Percentiles rank a stretch among this genome's conserved stretches.
Conservation (phyloP, 2,888 invertebrate species). For the Neocrepidodera transversa region DNA sequence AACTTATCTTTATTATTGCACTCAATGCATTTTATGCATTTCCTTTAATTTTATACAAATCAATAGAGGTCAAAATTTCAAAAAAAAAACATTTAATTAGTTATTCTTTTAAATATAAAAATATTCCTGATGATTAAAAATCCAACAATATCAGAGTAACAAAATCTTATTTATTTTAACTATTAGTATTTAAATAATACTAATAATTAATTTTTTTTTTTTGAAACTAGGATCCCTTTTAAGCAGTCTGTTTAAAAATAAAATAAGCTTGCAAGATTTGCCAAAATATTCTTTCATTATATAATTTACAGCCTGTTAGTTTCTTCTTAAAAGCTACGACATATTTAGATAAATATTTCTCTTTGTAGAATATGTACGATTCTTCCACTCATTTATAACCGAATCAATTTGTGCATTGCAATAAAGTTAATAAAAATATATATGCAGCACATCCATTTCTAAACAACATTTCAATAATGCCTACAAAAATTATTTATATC, state of each 20-base stretch:
- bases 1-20: constrained; percentile 34
- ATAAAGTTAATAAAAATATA: constrained; percentile 7
- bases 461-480: neutral
- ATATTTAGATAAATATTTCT: constrained; percentile 14
- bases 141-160: too few species aligned
- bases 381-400: constrained; percentile 11
- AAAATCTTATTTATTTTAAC: too few species aligned
- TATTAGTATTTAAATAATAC: too few species aligned
- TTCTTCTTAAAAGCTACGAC: constrained; percentile 17
- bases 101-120: neutral
- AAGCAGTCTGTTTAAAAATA: constrained; percentile 19
- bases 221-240: neutral
- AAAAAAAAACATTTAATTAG: too few species aligned
- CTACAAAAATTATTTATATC: neutral
- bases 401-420: constrained; percentile 13
- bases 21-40: constrained; percentile 36
- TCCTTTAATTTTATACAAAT: constrained; percentile 12
- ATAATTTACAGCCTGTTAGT: constrained; percentile 25
- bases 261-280: constrained; percentile 15
- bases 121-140: neutral
- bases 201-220: neutral
- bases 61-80: constrained; percentile 11
- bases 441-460: neutral
- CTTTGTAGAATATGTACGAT: constrained; percentile 10
- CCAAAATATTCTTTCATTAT: constrained; percentile 26